Base-by-base conservation (phyloP, 2,888 invertebrate species). In the Bibio marci region DNA sequence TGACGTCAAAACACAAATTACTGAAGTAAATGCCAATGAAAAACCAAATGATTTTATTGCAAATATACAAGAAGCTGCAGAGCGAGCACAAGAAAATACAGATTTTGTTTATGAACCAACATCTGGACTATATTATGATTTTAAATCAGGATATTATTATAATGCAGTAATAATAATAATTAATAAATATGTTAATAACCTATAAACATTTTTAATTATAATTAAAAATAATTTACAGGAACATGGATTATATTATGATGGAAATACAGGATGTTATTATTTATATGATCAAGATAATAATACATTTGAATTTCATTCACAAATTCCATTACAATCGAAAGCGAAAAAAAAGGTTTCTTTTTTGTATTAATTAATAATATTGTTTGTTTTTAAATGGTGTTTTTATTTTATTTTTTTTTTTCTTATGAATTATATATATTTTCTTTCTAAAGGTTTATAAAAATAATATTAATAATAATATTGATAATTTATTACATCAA, bases 111-210 rank as follows among this genome's bases (percentile, higher is more conserved):
- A 81, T 60, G 87, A 90, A 47, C 77, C 81, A 52, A 80, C 79
- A 3, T 81, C 82, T 18, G 87, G 87, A 46, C 70, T 87, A 63
- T 90, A 88, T 61, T 88, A 87, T 59, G 86, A 90, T 60, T 81
- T 79, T 48, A 79, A 76, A 52, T 80, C 83, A 47, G 87, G 88
- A 44, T 90, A 86, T 63, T 90, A 90, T 63, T 90, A 88, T 55
- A 85, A 87, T 66, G 74, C 85, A 48, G 87, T 86, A 68, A 66
- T 71, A 67, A 45, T 38, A 28, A 14, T 25, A n/a, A n/a, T n/a
- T n/a, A n/a, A n/a, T n/a, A n/a, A n/a, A n/a, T n/a, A n/a, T n/a
- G n/a, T n/a, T n/a, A n/a, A n/a, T n/a, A n/a, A n/a, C n/a, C n/a
- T n/a, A n/a, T n/a, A n/a, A n/a, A n/a, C n/a, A n/a, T n/a, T n/a